phyloP scores from a whole-genome alignment of 2,113 vertebrate species.

The Nerophis lumbriciformis region DNA sequence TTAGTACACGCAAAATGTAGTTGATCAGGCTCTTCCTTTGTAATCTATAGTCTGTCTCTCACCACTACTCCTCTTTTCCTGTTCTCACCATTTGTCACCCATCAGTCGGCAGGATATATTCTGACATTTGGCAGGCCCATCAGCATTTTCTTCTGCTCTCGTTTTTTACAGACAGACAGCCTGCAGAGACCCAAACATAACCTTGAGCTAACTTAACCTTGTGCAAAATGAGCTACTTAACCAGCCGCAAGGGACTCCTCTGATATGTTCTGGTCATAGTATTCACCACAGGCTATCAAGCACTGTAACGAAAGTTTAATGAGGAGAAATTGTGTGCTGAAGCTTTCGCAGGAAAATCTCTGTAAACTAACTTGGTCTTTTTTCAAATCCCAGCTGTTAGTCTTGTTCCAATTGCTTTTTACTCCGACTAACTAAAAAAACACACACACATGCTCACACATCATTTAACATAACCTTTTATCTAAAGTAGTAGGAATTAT shows the following conservation, averaged over 20 bases:
- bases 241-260: constrained; percentile 34
- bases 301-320: constrained; percentile 10
- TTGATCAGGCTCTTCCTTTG: background rate
- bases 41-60: constrained; percentile 14
- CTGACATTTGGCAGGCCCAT: constrained; percentile 43
- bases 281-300: constrained; percentile 17
- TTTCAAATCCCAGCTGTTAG: constrained; percentile 39
- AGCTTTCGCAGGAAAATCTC: constrained; percentile 9
- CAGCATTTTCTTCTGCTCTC: constrained; percentile 27
- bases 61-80: constrained; percentile 15
- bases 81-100: constrained; percentile 11
- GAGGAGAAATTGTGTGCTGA: constrained; percentile 2
- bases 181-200: constrained; percentile 48
- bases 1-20: no score
- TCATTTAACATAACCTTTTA: constrained; percentile 42
- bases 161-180: constrained; percentile 23
- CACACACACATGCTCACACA: constrained; percentile 15
- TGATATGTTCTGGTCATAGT: constrained; percentile 32
- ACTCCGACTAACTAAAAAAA: constrained; percentile 21
- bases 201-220: constrained; percentile 57
- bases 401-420: constrained; percentile 25
- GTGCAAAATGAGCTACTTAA: constrained; percentile 54
- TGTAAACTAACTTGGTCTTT: constrained; percentile 29
- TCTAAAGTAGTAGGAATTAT: constrained; percentile 49
- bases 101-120: constrained; percentile 24